These are phyloP conservation scores for Neolamprologus toae DNA, from an alignment of 2,113 vertebrate species.

Conservation along the genomic window DNA sequence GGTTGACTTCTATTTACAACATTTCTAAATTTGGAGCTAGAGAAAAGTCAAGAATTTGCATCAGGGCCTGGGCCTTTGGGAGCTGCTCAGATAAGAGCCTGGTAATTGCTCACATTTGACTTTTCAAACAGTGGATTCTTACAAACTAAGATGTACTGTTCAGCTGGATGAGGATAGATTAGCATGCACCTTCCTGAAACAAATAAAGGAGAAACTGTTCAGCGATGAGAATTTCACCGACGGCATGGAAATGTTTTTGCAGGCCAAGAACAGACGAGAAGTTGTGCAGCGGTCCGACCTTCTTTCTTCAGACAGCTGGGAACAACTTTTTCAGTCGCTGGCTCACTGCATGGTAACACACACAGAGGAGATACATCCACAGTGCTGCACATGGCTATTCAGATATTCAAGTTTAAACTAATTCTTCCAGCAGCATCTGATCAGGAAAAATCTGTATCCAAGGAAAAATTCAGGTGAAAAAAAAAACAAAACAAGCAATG, in stretches of 20 bases:
- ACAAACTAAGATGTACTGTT: not conserved
- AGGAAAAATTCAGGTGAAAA: not conserved
- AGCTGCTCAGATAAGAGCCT: conserved; percentile 39
- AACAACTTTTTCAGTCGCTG: not conserved
- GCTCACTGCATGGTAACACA: not conserved
- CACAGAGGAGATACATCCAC: not conserved
- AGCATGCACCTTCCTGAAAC: not conserved
- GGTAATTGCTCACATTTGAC: conserved; percentile 58
- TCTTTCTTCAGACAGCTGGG: not conserved
- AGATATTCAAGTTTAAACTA: not conserved
- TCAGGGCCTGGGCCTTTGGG: conserved; percentile 30
- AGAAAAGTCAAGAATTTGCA: conserved; percentile 59
- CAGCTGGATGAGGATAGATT: not conserved
- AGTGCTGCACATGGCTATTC: not conserved
- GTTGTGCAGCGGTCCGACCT: not conserved
- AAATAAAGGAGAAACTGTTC: not conserved
- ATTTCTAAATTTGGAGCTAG: conserved; percentile 44
- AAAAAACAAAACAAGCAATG: too few relatives aligned
- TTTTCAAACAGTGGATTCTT: conserved; percentile 44
- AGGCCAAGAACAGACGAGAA: not conserved
- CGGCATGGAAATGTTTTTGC: not conserved
- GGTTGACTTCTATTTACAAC: not conserved
- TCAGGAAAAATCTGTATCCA: not conserved
- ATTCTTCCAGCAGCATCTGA: not conserved
- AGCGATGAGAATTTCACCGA: not conserved